These are phyloP conservation scores for Yponomeuta cagnagella DNA, from an alignment of 2,888 invertebrate genomes.

Conservation along the genomic window DNA sequence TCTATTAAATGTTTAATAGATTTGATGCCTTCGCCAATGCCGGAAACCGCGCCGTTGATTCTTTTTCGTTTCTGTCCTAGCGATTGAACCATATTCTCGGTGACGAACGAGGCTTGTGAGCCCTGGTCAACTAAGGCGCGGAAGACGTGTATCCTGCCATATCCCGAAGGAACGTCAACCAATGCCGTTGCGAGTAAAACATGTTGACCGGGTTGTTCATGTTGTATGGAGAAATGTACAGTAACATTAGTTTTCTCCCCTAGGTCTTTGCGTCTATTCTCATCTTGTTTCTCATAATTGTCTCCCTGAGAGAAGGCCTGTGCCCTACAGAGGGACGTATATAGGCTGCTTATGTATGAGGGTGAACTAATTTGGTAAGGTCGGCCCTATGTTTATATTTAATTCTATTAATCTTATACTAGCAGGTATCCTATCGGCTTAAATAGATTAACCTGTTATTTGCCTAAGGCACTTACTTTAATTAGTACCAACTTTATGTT, in stretches of 20 bases:
- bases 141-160: conserved; percentile 14
- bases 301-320: too few relatives aligned
- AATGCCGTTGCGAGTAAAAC: conserved; percentile 17
- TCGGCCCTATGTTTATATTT: too few relatives aligned
- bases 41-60: conserved; percentile 23
- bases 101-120: conserved; percentile 18
- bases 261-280: conserved; percentile 3
- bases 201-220: conserved; percentile 13
- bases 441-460: too few relatives aligned
- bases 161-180: conserved; percentile 14
- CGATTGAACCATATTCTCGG: conserved; percentile 23
- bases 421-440: too few relatives aligned
- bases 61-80: conserved; percentile 21
- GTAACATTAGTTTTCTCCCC: conserved; percentile 6
- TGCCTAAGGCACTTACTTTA: too few relatives aligned
- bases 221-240: conserved; percentile 9
- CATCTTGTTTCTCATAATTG: not conserved
- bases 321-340: too few relatives aligned
- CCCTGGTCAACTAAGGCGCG: conserved; percentile 18
- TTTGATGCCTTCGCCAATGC: conserved; percentile 22
- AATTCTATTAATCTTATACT: too few relatives aligned
- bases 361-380: too few relatives aligned
- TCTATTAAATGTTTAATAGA: conserved; percentile 21
- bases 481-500: too few relatives aligned
- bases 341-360: too few relatives aligned